Evolutionary conservation across 2,113 vertebrate genomes (phyloP).

Genomic region (Epinephelus lanceolatus): DNA sequence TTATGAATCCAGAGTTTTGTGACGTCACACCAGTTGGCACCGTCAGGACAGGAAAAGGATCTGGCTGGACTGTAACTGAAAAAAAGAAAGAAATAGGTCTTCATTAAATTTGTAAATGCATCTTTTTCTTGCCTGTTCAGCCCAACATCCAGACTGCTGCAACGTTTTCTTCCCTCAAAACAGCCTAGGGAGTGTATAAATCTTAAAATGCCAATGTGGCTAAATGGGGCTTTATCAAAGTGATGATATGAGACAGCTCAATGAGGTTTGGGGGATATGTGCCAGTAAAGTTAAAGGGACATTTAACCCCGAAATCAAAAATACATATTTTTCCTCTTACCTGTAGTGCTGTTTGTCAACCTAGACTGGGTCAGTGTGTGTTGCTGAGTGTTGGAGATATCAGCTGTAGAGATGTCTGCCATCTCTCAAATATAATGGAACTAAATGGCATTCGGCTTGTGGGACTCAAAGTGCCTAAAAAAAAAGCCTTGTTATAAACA

Average conservation of each 20-base stretch:
- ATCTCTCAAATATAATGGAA: too few relatives aligned
- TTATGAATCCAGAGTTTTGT: not conserved
- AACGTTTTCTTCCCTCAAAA: too few relatives aligned
- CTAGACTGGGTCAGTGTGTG: too few relatives aligned
- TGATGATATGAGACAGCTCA: not conserved
- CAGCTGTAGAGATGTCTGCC: too few relatives aligned
- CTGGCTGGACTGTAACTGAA: conserved; percentile 19
- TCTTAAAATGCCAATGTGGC: not conserved
- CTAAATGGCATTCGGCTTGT: too few relatives aligned
- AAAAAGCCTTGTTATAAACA: too few relatives aligned
- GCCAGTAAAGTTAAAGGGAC: not conserved
- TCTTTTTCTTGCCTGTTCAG: not conserved
- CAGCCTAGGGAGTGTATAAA: too few relatives aligned
- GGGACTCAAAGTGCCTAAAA: too few relatives aligned
- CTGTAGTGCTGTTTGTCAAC: too few relatives aligned
- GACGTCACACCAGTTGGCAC: not conserved
- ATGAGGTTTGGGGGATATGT: not conserved
- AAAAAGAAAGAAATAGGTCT: not conserved
- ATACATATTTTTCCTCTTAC: too few relatives aligned
- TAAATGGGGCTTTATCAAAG: not conserved
- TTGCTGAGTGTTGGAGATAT: too few relatives aligned
- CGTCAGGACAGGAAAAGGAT: conserved; percentile 68
- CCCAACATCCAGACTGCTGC: not conserved
- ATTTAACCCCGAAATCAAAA: too few relatives aligned
- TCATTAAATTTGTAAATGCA: not conserved